phyloP scores from a whole-genome alignment of 2,888 invertebrate genomes.

The Melieria crassipennis region DNA sequence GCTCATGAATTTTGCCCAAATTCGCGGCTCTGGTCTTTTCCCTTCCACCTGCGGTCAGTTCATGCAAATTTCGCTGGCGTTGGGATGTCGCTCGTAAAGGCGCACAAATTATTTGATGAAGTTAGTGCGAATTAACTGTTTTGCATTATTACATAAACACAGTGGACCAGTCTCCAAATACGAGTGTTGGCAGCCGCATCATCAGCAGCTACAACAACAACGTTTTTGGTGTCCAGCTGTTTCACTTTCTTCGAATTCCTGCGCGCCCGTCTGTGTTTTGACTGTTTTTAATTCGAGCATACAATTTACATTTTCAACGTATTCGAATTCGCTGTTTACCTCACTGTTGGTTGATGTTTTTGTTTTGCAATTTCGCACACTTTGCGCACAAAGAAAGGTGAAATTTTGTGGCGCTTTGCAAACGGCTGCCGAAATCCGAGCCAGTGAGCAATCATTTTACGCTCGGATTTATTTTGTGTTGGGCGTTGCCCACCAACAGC shows the following conservation, averaged over 20 bases:
- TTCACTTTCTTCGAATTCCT: constrained; percentile 1
- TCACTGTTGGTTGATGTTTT: neutral
- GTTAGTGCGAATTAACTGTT: neutral
- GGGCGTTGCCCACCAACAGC: neutral
- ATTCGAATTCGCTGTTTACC: neutral
- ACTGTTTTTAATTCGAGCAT: neutral
- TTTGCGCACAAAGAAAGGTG: neutral
- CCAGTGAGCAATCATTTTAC: too few species aligned
- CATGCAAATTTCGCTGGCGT: too few species aligned
- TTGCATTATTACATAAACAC: neutral
- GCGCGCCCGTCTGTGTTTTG: neutral
- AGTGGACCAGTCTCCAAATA: too few species aligned
- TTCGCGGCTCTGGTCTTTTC: too few species aligned
- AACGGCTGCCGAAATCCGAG: too few species aligned
- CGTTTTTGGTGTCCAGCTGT: neutral
- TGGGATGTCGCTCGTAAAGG: too few species aligned
- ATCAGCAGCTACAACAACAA: too few species aligned
- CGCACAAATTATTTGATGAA: neutral
- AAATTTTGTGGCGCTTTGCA: neutral
- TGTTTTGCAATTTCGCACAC: neutral
- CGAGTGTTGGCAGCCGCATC: too few species aligned
- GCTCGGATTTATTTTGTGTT: neutral
- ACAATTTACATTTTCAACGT: neutral
- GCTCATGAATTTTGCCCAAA: too few species aligned
- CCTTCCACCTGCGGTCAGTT: too few species aligned